Evolutionary conservation across 2,113 vertebrate species (phyloP).

Genomic region (Syrrhaptes paradoxus): DNA sequence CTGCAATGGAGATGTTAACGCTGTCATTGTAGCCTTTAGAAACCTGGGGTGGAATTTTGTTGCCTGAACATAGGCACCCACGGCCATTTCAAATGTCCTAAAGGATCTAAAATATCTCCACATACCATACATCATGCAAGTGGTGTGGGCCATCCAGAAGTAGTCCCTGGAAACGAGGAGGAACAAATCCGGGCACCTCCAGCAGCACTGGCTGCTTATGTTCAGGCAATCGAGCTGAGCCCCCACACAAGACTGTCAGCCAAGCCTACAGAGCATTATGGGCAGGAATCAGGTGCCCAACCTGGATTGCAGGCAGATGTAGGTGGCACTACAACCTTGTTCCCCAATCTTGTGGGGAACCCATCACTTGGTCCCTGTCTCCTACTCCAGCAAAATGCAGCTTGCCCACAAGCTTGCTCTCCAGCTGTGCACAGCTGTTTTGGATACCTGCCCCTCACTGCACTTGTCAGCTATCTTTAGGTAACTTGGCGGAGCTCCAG

Average conservation of each 20-base stretch:
- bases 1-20: background rate
- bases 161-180: background rate
- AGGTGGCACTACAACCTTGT: background rate
- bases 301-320: background rate
- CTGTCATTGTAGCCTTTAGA: background rate
- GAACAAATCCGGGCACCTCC: background rate
- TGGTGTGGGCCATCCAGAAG: background rate
- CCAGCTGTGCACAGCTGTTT: background rate
- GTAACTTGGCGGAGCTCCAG: background rate
- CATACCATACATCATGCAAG: rapidly evolving
- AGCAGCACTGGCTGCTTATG: background rate
- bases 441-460: background rate
- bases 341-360: background rate
- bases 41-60: background rate
- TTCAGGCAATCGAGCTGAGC: background rate
- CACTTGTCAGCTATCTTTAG: background rate
- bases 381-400: background rate
- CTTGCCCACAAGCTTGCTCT: background rate
- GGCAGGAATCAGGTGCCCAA: background rate
- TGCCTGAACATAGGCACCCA: background rate
- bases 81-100: background rate
- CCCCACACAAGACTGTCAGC: background rate
- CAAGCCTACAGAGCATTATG: background rate
- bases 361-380: background rate
- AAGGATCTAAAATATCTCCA: background rate